Evolutionary conservation across 2,113 vertebrate genomes (phyloP).

Genomic region (Aythya baeri): DNA sequence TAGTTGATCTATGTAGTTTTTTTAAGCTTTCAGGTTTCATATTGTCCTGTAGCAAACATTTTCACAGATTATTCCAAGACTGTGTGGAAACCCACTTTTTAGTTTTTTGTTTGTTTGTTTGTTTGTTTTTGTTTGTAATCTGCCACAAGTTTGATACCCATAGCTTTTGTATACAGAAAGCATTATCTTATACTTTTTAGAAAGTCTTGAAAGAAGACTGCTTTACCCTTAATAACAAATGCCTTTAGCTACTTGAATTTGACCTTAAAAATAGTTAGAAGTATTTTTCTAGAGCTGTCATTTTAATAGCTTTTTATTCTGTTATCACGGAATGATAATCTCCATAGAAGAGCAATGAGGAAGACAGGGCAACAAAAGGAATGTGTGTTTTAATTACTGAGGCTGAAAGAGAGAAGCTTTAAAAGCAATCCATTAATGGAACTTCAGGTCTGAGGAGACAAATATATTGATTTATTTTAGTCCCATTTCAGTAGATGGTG

Average conservation of each 20-base stretch:
- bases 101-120: background rate
- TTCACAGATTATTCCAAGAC: background rate
- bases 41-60: accelerated
- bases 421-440: background rate
- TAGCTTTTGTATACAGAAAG: background rate
- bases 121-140: background rate
- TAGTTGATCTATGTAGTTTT: background rate
- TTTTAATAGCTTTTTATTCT: background rate
- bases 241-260: background rate
- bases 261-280: background rate
- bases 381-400: background rate
- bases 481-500: background rate
- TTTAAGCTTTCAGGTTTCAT: background rate
- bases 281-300: background rate
- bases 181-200: background rate
- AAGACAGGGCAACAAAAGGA: background rate
- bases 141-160: background rate
- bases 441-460: background rate
- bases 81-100: accelerated
- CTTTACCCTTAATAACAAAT: background rate
- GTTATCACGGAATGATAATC: background rate
- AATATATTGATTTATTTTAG: background rate
- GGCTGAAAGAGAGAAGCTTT: background rate
- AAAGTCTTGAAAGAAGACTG: background rate
- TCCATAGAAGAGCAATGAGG: background rate